Conservation (phyloP, 2,797 vertebrate genomes). For the Pogoniulus pusillus region DNA sequence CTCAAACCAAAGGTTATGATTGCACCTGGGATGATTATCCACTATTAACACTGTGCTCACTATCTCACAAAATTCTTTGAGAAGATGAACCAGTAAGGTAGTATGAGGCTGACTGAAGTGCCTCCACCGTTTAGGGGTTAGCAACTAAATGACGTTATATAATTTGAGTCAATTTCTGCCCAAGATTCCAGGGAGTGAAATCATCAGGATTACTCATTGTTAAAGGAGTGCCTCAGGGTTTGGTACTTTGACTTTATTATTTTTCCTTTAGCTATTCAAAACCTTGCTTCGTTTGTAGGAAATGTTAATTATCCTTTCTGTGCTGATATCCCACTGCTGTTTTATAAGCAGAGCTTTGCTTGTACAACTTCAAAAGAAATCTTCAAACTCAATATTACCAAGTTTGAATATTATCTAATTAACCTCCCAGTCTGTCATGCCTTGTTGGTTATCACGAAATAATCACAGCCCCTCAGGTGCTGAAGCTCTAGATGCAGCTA, state of each 20-base stretch:
- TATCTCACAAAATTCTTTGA: conserved; percentile 50
- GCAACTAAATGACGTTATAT: conserved; percentile 61
- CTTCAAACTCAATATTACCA: conserved; percentile 71
- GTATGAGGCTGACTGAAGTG: conserved; percentile 45
- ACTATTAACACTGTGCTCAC: conserved; percentile 59
- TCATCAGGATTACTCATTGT: conserved; percentile 74
- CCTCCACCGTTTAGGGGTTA: conserved; percentile 54
- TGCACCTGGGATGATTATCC: conserved; percentile 37
- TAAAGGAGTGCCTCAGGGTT: conserved; percentile 72
- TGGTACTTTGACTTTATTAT: conserved; percentile 72
- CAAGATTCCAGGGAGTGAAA: conserved; percentile 67
- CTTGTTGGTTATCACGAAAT: conserved; percentile 74
- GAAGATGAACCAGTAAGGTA: conserved; percentile 25
- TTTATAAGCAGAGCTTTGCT: conserved; percentile 70
- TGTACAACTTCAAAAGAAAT: conserved; percentile 75
- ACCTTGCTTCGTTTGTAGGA: conserved; percentile 61
- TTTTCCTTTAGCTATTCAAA: conserved; percentile 71
- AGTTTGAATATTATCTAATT: conserved; percentile 79
- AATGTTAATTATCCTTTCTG: conserved; percentile 73
- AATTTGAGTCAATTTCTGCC: conserved; percentile 68
- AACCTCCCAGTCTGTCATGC: conserved; percentile 75
- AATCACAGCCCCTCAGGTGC: conserved; percentile 76
- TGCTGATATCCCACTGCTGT: conserved; percentile 60
- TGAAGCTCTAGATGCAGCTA: conserved; percentile 73
- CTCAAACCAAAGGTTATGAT: conserved; percentile 18